phyloP scores from a whole-genome alignment of 2,113 vertebrate species.

The Toxotes jaculatrix region DNA sequence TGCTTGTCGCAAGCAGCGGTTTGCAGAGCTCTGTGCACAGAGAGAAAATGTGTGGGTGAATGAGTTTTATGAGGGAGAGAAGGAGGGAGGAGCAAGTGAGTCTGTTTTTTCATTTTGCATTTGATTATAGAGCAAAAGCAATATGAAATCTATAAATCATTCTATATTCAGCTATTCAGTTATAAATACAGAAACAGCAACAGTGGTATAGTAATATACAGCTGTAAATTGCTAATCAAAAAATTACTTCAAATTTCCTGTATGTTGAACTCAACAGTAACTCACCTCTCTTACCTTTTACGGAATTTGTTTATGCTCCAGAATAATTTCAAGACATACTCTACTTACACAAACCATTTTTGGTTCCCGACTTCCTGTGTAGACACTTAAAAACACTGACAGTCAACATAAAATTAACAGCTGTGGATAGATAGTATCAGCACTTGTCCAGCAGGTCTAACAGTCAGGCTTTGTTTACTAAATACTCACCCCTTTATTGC shows the following conservation, averaged over 20 bases:
- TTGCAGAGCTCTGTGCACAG: slow-evolving; percentile 26
- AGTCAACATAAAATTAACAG: slow-evolving; percentile 12
- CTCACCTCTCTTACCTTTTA: background rate
- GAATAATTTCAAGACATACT: background rate
- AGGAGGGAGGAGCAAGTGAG: background rate
- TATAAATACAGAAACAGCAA: background rate
- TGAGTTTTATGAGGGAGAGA: background rate
- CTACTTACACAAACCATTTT: background rate
- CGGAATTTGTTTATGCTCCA: background rate
- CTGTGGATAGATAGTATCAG: slow-evolving; percentile 47
- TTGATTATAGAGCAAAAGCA: background rate
- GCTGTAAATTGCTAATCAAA: background rate
- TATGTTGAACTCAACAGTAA: background rate
- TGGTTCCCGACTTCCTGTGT: background rate
- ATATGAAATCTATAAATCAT: background rate
- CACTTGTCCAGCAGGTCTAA: slow-evolving; percentile 67
- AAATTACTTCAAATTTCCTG: background rate
- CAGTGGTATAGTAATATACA: background rate
- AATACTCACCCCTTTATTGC: slow-evolving; percentile 61
- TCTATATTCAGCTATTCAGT: background rate
- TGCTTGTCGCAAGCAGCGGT: slow-evolving; percentile 30
- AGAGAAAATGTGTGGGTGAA: slow-evolving; percentile 44
- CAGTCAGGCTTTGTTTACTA: slow-evolving; percentile 67
- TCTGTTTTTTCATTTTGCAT: background rate
- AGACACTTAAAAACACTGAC: slow-evolving; percentile 3